Base-by-base conservation (phyloP, 2,113 vertebrate genomes). In the Pelvicachromis taeniatus region DNA sequence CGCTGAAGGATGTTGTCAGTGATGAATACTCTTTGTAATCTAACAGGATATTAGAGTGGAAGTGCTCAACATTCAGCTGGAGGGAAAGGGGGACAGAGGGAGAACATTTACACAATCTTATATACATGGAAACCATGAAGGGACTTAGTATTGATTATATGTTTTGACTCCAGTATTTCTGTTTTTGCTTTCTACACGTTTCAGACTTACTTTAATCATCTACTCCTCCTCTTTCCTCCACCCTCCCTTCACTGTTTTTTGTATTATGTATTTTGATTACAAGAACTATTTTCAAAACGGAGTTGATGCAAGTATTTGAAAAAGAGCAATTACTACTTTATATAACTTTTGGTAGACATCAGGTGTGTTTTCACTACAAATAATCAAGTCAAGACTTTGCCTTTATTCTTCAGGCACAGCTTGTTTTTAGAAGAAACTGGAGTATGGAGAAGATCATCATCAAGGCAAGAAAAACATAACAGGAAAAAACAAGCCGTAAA, bases 371-470 rank as follows among this genome's bases (percentile, higher is more conserved):
- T 88, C 68, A 90, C 88, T 87, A 79, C 26, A 86, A 33, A 86
- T 83, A 80, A 84, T 88, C 81, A 85, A 90, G 81, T 68, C 86
- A 83, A 88, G 81, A 68, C 52, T 81, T 56, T 84, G 40, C 77
- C 38, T 65, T 83, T 68, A 82, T 88, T 86, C 14, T 38, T 75
- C 45, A 50, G 81, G 56, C 61, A 58, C 55, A 83, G 81, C 77
- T 70, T 86, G 84, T 92, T 93, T 85, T 92, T 87, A 91, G 70
- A 81, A 29, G 81, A 86, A 94, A 90, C 85, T 45, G 78, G 70
- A 75, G 10, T 75, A n/a, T 33, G 45, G 17, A 84, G 80, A 65
- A 38, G 84, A 61, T 81, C 78, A n/a, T 50, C 45, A 75, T 52
- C 70, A 75, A 75, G 83, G 42, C 42, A 90, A 48, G 77, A 81